Percentiles rank a stretch among this genome's conserved stretches.
phyloP scores from a whole-genome alignment of 2,888 invertebrate genomes.

The Drosophila mettleri region DNA sequence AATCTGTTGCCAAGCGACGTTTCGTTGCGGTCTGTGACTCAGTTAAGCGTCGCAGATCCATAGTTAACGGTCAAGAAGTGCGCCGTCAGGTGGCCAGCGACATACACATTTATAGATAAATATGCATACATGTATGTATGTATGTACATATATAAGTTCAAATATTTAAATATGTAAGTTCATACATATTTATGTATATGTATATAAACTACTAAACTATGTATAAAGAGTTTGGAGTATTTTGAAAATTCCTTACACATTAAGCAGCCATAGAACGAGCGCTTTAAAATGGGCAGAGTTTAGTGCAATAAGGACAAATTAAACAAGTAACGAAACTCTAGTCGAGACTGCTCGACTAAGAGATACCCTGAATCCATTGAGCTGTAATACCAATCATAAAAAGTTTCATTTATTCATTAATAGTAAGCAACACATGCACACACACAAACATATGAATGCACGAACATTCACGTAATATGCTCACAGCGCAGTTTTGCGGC shows the following conservation, averaged over 20 bases:
- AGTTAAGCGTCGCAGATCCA: constrained; percentile 27
- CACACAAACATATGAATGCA: too few species aligned
- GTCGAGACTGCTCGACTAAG: too few species aligned
- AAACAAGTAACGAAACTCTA: too few species aligned
- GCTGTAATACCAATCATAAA: too few species aligned
- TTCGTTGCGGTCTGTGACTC: constrained; percentile 50
- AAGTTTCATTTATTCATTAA: too few species aligned
- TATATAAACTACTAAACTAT: too few species aligned
- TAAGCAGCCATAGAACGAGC: constrained; percentile 6
- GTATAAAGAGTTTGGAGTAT: constrained; percentile 24
- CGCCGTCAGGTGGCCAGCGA: constrained; percentile 40
- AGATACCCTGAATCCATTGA: too few species aligned
- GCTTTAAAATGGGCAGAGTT: not conserved
- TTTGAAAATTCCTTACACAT: constrained; percentile 30
- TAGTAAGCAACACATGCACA: too few species aligned
- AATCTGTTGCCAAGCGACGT: constrained; percentile 63
- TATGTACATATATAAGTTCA: not conserved
- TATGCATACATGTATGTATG: not conserved
- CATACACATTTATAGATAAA: constrained; percentile 4
- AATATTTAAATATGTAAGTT: too few species aligned
- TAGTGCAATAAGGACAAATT: not conserved
- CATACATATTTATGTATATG: not conserved
- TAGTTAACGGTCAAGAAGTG: constrained; percentile 44
- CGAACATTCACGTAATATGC: too few species aligned
- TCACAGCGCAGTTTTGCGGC: too few species aligned